phyloP scores from a whole-genome alignment of 1,140 invertebrate species.

The Bursaphelenchus mucronatus region DNA sequence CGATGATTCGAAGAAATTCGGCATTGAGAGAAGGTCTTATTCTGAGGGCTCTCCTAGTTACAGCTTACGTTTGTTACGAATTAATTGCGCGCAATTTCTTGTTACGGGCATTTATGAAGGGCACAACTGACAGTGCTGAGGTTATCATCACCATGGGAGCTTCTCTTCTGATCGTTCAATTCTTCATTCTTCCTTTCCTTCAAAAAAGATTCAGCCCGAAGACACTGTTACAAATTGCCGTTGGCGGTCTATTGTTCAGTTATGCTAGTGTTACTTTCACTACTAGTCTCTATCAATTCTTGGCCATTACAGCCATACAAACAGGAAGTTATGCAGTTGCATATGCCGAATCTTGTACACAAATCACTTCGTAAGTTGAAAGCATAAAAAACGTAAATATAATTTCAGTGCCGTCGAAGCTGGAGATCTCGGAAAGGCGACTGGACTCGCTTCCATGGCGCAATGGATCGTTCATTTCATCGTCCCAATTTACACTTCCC shows the following conservation, averaged over 20 bases:
- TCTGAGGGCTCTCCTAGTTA: slow-evolving; percentile 48
- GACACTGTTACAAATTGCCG: slow-evolving; percentile 49
- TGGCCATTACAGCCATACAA: slow-evolving; percentile 54
- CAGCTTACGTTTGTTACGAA: slow-evolving; percentile 60
- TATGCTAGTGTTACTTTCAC: slow-evolving; percentile 50
- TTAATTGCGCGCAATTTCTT: slow-evolving; percentile 60
- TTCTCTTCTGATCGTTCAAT: slow-evolving; percentile 50
- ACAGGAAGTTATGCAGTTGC: slow-evolving; percentile 60
- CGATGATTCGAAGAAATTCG: slow-evolving; percentile 55
- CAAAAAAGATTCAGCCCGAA: slow-evolving; percentile 46
- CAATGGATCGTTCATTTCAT: slow-evolving; percentile 59
- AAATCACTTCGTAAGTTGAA: slow-evolving; percentile 52
- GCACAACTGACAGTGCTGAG: slow-evolving; percentile 53
- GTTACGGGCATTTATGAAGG: slow-evolving; percentile 58
- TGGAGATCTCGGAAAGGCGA: slow-evolving; percentile 57
- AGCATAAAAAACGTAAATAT: slow-evolving; percentile 1
- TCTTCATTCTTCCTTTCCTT: slow-evolving; percentile 52
- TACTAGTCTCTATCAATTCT: slow-evolving; percentile 52
- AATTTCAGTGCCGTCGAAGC: slow-evolving; percentile 54
- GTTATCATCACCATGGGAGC: slow-evolving; percentile 56
- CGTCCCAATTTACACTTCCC: slow-evolving; percentile 58
- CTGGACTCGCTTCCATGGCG: slow-evolving; percentile 59
- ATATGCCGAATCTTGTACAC: slow-evolving; percentile 58
- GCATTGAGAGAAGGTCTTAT: slow-evolving; percentile 55
- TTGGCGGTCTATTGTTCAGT: slow-evolving; percentile 44